Evolutionary conservation across 2,888 invertebrate genomes (phyloP), one percentile per base, ranked within the genome.

Genomic region (Chorisops tibialis): DNA sequence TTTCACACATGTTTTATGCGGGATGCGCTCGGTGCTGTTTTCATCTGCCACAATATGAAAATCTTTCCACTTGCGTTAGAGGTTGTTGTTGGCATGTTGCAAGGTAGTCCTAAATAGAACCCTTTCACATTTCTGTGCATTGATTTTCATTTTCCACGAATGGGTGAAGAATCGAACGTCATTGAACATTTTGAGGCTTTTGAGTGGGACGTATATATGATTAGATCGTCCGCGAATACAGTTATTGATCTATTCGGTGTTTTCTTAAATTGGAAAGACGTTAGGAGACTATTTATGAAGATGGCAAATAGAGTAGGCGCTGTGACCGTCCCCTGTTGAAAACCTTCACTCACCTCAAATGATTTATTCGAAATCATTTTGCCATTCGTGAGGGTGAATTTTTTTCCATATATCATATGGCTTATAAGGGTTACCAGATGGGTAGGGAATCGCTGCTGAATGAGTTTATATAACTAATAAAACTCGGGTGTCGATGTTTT

Each of bases 341-440:
- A 22, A 3, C 59, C 59, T 18, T 59, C n/a, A 11, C 4, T 45
- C 6, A 59, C 38, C 12, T 35, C 11, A 35, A 38, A 48, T 2
- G 24, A 4, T 24, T 4, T 12, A 18, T 35, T 4, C 2, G n/a
- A 18, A 2, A 5, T 14, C n/a, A n/a, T n/a, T n/a, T n/a, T n/a
- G n/a, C n/a, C n/a, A n/a, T n/a, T n/a, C n/a, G n/a, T n/a, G n/a
- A n/a, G n/a, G n/a, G n/a, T 11, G 30, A 30, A 24, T 11, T 6
- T 37, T 59, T 59, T 48, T 7, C 19, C 58, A 12, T 48, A 19
- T 2, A 59, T 5, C 47, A 47, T 35, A 12, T 37, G 14, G 4
- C 45, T 16, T 11, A 68, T 66, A 4, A 67, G 59, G 63, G 66
- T 68, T 12, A 67, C 67, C 63, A n/a, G n/a, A n/a, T n/a, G n/a